Conservation (phyloP, 1,140 invertebrate species). For the Lucilia cuprina region DNA sequence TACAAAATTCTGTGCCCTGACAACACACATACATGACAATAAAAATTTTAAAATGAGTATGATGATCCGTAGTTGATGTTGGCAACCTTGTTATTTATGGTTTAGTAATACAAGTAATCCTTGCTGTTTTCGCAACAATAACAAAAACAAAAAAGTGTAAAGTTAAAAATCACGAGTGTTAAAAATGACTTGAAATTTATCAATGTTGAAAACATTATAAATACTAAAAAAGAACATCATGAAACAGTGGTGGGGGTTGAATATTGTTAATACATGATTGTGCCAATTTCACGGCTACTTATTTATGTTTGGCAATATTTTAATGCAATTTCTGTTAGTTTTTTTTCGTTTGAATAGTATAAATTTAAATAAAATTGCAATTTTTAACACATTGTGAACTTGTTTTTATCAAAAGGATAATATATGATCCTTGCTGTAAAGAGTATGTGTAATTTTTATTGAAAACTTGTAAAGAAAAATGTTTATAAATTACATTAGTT, state of each 20-base stretch:
- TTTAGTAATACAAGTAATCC: constrained; percentile 22
- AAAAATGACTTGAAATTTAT: constrained; percentile 34
- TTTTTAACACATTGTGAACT: constrained; percentile 39
- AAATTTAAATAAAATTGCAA: constrained; percentile 43
- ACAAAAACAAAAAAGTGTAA: not conserved
- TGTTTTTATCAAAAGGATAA: not conserved
- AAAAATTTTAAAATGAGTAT: constrained; percentile 15
- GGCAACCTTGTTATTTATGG: constrained; percentile 20
- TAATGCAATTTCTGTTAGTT: constrained; percentile 33
- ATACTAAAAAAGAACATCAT: too few relatives aligned
- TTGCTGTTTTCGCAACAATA: not conserved
- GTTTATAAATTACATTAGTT: not conserved
- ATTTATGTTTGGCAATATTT: constrained; percentile 39
- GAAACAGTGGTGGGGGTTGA: not conserved
- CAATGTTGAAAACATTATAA: constrained; percentile 3
- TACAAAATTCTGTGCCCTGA: too few relatives aligned
- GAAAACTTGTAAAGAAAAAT: not conserved
- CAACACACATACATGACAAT: not conserved
- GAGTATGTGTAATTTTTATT: not conserved
- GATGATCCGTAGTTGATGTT: not conserved
- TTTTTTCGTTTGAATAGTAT: not conserved
- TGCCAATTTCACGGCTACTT: constrained; percentile 41
- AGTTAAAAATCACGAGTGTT: constrained; percentile 31
- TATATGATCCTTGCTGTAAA: not conserved
- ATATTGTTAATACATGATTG: constrained; percentile 24